Base-by-base conservation (phyloP, 2,888 invertebrate species). In the Eurytoma adleriae region DNA sequence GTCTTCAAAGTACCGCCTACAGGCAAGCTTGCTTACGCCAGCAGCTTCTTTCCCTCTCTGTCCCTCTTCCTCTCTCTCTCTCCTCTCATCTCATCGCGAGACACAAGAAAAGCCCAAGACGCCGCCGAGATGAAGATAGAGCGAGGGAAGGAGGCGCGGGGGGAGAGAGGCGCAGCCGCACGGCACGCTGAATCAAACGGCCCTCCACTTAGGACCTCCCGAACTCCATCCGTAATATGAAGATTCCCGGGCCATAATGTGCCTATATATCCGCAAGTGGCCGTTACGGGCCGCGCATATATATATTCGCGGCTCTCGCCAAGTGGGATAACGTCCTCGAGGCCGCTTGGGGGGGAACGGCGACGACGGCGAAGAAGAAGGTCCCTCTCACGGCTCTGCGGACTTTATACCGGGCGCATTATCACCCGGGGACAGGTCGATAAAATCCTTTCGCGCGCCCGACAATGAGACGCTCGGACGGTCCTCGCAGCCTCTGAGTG, bases 371-470 rank as follows among this genome's bases (percentile, higher is more conserved):
- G 40, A 40, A 40, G 40, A 40, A 40, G 69, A 18, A 67, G 66
- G 72, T n/a, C 40, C 12, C 24, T 57, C 67, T 24, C 40, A 12
- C 40, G 40, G 40, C 40, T 69, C 30, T 16, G 54, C 12, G 71
- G 64, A 69, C 70, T 77, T 78, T 75, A 81, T 78, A 72, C 61
- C 57, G 48, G 56, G 76, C 80, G 57, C 78, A 81, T 81, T 81
- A 81, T 81, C 81, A 74, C 78, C 78, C 61, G 64, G 75, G 79
- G 81, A 84, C 82, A 85, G 87, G 85, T 87, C 88, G 85, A 88
- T 88, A 88, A 88, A 88, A 86, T 84, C 84, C 83, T 86, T 86
- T 84, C 84, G 83, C 80, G 84, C 4, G 16, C 59, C 61, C 72
- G 73, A 81, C 74, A 69, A 56, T 59, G 79, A 80, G 79, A 76